Conservation (phyloP, 2,888 invertebrate genomes). For the Macaria notata region DNA sequence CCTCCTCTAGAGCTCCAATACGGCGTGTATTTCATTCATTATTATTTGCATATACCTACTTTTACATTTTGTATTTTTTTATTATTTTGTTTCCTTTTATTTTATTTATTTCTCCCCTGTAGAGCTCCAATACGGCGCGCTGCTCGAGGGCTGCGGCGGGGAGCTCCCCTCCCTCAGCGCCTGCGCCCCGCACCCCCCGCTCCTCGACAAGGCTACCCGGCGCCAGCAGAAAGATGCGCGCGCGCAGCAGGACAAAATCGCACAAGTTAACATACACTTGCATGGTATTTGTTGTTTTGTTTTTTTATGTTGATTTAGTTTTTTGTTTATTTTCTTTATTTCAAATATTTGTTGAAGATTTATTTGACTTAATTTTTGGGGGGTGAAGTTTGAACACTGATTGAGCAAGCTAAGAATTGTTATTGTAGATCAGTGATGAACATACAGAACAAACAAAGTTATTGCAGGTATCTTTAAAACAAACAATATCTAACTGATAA, state of each 20-base stretch:
- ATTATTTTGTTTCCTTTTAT: constrained; percentile 41
- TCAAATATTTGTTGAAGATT: constrained; percentile 8
- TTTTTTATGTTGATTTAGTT: constrained; percentile 37
- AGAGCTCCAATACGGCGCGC: constrained; percentile 83
- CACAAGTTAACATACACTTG: constrained; percentile 91
- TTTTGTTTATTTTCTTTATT: constrained; percentile 24
- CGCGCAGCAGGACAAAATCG: constrained; percentile 88
- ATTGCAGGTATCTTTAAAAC: too few species aligned
- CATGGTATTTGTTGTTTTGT: constrained; percentile 85
- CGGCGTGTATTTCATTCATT: constrained; percentile 55
- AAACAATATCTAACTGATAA: too few species aligned
- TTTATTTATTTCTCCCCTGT: constrained; percentile 44
- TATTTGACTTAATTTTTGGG: too few species aligned
- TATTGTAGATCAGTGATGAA: too few species aligned
- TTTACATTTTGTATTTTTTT: constrained; percentile 20
- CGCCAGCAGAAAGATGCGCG: constrained; percentile 84
- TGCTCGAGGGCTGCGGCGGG: constrained; percentile 80
- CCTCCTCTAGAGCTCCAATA: constrained; percentile 60
- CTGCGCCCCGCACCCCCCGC: constrained; percentile 76
- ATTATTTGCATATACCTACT: constrained; percentile 1
- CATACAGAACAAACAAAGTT: too few species aligned
- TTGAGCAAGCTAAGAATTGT: too few species aligned
- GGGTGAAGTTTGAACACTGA: too few species aligned
- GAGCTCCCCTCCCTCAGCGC: constrained; percentile 76
- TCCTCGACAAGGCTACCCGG: constrained; percentile 83